These are phyloP conservation scores for Pomatorhinus ruficollis DNA, from an alignment of 2,113 vertebrate genomes.

Conservation along the genomic window DNA sequence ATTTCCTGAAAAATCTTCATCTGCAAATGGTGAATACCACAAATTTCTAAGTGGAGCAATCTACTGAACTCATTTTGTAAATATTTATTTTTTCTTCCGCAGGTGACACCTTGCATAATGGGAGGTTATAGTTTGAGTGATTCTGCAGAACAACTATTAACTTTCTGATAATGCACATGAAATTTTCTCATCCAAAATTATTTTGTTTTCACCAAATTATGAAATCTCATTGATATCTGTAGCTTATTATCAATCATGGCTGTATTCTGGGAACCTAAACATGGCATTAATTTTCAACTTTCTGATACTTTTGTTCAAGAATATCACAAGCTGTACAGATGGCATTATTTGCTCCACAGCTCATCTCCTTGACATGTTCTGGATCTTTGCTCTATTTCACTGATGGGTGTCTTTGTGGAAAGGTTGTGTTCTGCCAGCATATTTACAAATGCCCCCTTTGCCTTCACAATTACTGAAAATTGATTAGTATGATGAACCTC, in stretches of 20 bases:
- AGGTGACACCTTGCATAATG: not conserved
- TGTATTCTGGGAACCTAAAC: not conserved
- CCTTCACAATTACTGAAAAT: not conserved
- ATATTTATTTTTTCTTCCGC: not conserved
- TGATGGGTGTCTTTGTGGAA: slow-evolving; percentile 31
- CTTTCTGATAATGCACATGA: not conserved
- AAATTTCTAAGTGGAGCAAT: not conserved
- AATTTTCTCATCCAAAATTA: not conserved
- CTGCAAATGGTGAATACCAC: not conserved
- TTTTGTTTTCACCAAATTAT: not conserved
- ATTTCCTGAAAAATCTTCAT: not conserved
- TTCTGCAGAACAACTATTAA: not conserved
- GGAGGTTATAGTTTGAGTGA: not conserved
- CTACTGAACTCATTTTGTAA: not conserved
- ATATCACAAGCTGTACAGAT: slow-evolving; percentile 34
- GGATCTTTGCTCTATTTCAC: slow-evolving; percentile 40
- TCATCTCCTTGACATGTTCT: slow-evolving; percentile 38
- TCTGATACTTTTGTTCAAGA: slow-evolving; percentile 16
- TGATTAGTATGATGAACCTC: not conserved
- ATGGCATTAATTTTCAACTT: slow-evolving; percentile 27
- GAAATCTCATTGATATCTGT: not conserved
- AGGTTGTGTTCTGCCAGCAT: slow-evolving; percentile 29
- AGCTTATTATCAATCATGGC: not conserved
- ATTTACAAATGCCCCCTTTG: slow-evolving; percentile 1
- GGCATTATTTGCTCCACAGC: slow-evolving; percentile 47